Conservation (phyloP, 2,888 invertebrate genomes). For the Polydesmus complanatus region DNA sequence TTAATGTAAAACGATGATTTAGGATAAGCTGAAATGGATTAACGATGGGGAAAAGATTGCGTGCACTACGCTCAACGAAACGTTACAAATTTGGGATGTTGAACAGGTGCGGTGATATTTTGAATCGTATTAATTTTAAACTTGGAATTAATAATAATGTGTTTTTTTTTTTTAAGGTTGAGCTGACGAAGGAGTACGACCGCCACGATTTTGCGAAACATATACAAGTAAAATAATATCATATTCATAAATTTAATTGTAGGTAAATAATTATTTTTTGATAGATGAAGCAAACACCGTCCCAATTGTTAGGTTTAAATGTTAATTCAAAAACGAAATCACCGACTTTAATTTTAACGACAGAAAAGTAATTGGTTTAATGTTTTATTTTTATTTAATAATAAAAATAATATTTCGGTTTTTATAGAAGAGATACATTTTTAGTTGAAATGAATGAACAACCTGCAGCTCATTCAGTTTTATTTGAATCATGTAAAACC, state of each 20-base stretch:
- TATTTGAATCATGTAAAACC: background rate
- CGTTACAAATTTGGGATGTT: constrained; percentile 7
- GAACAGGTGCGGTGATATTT: constrained; percentile 4
- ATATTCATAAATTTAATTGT: too few species aligned
- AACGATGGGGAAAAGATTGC: background rate
- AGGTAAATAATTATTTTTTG: too few species aligned
- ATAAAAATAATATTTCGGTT: too few species aligned
- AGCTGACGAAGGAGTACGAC: too few species aligned
- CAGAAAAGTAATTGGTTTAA: background rate
- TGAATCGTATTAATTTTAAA: background rate
- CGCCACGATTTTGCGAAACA: too few species aligned
- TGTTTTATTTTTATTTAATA: background rate
- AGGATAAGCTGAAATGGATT: constrained; percentile 10
- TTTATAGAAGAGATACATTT: background rate
- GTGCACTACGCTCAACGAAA: constrained; percentile 7
- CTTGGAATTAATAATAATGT: background rate
- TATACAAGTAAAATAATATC: too few species aligned
- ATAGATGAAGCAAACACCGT: background rate
- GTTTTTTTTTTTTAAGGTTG: too few species aligned
- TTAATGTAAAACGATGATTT: background rate
- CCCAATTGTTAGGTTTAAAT: background rate
- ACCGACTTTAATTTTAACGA: background rate
- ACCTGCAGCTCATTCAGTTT: background rate
- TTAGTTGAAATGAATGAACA: background rate
- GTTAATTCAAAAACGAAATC: background rate